These are phyloP conservation scores for Drosophila punjabiensis DNA, from an alignment of 1,140 invertebrate genomes.

Conservation along the genomic window DNA sequence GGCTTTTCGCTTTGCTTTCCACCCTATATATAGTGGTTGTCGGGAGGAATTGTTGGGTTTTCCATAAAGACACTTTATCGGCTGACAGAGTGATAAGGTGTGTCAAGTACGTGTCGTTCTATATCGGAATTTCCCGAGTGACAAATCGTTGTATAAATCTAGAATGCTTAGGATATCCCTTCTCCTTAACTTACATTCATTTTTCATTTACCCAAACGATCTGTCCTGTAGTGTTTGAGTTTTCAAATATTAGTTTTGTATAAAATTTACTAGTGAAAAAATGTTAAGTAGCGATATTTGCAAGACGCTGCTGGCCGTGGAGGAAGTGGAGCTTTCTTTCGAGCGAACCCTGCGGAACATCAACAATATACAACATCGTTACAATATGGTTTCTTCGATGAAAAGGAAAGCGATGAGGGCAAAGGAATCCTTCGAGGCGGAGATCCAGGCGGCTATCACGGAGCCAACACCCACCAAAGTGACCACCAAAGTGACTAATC, in stretches of 20 bases:
- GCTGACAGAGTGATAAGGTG: slow-evolving; percentile 7
- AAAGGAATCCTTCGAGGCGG: slow-evolving; percentile 36
- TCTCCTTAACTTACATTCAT: neutral
- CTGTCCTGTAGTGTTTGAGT: neutral
- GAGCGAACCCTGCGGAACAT: slow-evolving; percentile 37
- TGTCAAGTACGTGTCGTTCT: neutral
- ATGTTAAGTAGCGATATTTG: slow-evolving; percentile 29
- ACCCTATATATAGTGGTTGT: slow-evolving; percentile 23
- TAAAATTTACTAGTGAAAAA: slow-evolving; percentile 52
- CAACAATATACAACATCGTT: slow-evolving; percentile 42
- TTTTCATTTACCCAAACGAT: neutral
- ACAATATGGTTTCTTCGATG: slow-evolving; percentile 22
- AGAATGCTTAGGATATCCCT: neutral
- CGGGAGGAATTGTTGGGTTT: slow-evolving; percentile 3
- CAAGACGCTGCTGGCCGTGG: slow-evolving; percentile 44
- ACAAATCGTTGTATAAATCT: slow-evolving; percentile 8
- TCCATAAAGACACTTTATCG: slow-evolving; percentile 29
- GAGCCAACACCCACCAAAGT: slow-evolving; percentile 11
- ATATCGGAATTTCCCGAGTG: slow-evolving; percentile 47
- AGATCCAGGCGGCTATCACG: slow-evolving; percentile 61
- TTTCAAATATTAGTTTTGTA: neutral
- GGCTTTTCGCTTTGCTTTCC: neutral
- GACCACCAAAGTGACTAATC: slow-evolving; percentile 4
- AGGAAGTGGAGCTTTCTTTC: slow-evolving; percentile 52
- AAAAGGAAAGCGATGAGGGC: slow-evolving; percentile 12